Conservation (phyloP, 2,888 invertebrate genomes). For the Priapulus caudatus region DNA sequence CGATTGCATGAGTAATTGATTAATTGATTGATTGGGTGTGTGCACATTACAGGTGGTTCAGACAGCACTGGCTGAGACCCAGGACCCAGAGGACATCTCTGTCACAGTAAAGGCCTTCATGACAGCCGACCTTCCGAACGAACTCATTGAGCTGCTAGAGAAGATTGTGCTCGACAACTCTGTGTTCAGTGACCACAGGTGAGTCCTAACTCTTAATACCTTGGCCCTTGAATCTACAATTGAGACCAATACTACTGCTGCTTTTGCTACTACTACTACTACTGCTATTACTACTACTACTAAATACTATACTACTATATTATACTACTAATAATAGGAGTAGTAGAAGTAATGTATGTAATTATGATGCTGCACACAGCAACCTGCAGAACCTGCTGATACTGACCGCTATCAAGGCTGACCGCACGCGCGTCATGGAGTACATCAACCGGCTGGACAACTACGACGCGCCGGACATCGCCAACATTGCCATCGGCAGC, state of each 20-base stretch:
- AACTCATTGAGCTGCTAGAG: constrained; percentile 40
- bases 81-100: constrained; percentile 41
- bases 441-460: constrained; percentile 41
- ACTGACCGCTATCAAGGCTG: constrained; percentile 40
- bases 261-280: too few relatives aligned
- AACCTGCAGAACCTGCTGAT: constrained; percentile 41
- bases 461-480: constrained; percentile 41
- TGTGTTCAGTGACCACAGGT: constrained; percentile 41
- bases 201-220: too few relatives aligned
- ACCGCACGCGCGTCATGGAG: constrained; percentile 40
- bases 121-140: constrained; percentile 40
- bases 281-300: too few relatives aligned
- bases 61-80: constrained; percentile 40
- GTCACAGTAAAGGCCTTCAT: constrained; percentile 41
- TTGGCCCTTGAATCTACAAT: too few relatives aligned
- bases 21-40: neutral
- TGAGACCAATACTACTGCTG: too few relatives aligned
- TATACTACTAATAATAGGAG: too few relatives aligned
- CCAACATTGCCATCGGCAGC: constrained; percentile 40
- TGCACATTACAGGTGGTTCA: constrained; percentile 31
- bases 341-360: too few relatives aligned
- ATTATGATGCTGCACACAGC: too few relatives aligned
- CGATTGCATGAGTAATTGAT: too few relatives aligned
- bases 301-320: too few relatives aligned
- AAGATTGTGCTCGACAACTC: constrained; percentile 41